Percentiles rank a stretch among this genome's conserved stretches.
phyloP scores from a whole-genome alignment of 2,113 vertebrate species.

The Vidua chalybeata region DNA sequence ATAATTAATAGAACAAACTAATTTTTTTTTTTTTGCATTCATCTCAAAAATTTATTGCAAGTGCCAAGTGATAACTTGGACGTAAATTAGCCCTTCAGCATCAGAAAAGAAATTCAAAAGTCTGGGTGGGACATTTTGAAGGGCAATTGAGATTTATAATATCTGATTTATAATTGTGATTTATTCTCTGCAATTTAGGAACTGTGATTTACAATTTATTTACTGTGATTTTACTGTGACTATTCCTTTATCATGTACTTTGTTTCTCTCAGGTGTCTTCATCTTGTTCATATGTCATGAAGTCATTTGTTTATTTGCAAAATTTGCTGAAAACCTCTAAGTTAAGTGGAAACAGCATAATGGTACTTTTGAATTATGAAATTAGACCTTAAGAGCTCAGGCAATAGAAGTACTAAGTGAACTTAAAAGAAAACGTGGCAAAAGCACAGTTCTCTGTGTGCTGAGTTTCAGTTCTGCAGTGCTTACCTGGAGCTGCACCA shows the following conservation, averaged over 20 bases:
- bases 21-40: neutral
- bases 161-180: neutral
- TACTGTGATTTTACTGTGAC: neutral
- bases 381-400: neutral
- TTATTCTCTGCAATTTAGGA: neutral
- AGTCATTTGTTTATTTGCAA: neutral
- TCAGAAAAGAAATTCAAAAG: neutral
- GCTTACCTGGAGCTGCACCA: neutral
- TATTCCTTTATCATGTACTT: neutral
- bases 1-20: neutral
- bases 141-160: neutral
- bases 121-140: neutral
- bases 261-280: neutral
- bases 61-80: neutral
- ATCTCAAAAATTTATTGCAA: neutral
- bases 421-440: neutral
- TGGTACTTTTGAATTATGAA: neutral
- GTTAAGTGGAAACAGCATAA: neutral
- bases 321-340: neutral
- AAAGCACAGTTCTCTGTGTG: neutral
- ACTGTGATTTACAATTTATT: neutral
- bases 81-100: neutral
- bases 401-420: neutral
- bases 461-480: neutral
- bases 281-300: neutral